phyloP scores from a whole-genome alignment of 2,888 invertebrate genomes.

The Hanleya hanleyi region DNA sequence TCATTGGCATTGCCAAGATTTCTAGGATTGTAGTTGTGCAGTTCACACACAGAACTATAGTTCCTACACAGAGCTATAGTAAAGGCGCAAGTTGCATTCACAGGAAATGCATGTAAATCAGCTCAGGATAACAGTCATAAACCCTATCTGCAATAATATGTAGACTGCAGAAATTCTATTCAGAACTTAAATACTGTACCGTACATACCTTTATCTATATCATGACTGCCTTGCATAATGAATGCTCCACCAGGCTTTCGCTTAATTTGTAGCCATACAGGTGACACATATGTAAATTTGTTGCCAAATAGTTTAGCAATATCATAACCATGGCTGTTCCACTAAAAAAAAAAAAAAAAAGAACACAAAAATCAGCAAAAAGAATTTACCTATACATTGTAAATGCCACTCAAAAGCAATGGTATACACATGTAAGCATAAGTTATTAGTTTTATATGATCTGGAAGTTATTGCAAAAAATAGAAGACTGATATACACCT shows the following conservation, averaged over 20 bases:
- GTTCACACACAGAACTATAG: no score
- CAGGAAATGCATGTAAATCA: background rate
- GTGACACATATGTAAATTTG: conserved; percentile 93
- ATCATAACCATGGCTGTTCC: conserved; percentile 96
- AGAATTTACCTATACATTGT: no score
- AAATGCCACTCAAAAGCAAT: no score
- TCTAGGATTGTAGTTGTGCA: no score
- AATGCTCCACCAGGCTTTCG: conserved; percentile 75
- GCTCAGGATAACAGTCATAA: background rate
- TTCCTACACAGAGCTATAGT: no score
- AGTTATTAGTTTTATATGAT: no score
- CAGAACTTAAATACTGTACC: background rate
- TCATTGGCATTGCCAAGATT: no score
- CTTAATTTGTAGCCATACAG: conserved; percentile 94
- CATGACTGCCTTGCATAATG: conserved; percentile 78
- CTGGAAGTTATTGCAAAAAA: no score
- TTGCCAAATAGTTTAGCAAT: conserved; percentile 89
- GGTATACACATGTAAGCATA: no score
- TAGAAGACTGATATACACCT: no score
- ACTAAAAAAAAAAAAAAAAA: conserved; percentile 83
- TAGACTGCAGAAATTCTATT: background rate
- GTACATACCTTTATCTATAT: conserved; percentile 85
- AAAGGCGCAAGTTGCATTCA: no score
- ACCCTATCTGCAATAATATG: background rate
- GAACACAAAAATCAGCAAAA: no score